Conservation (phyloP, 30 jellyfish, hydroid and myxozoan species). For the Cassiopea xamachana region DNA sequence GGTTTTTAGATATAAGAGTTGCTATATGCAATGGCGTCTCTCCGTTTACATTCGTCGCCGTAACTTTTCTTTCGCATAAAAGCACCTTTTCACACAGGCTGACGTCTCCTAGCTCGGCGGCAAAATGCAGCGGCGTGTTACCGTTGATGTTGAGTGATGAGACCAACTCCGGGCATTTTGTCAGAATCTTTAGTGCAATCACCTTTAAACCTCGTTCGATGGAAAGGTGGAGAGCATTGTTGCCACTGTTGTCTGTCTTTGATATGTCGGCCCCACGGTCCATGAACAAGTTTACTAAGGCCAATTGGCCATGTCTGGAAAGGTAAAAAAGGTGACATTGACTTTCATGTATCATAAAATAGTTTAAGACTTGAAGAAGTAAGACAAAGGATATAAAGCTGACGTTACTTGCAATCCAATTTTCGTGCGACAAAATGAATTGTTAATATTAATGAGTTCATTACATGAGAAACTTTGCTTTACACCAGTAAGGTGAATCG, state of each 20-base stretch:
- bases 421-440: too few relatives aligned
- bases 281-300: constrained; percentile 9
- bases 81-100: constrained; percentile 47
- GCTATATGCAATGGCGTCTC: constrained; percentile 73
- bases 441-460: too few relatives aligned
- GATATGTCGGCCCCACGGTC: constrained; percentile 16
- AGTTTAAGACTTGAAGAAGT: too few relatives aligned
- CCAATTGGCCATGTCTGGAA: constrained; percentile 10
- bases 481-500: too few relatives aligned
- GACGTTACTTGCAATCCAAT: too few relatives aligned
- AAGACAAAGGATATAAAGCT: too few relatives aligned
- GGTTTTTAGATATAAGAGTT: constrained; percentile 10
- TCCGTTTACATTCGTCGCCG: constrained; percentile 31
- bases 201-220: constrained; percentile 15
- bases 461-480: too few relatives aligned
- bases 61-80: neutral
- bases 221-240: constrained; percentile 37
- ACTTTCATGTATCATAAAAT: too few relatives aligned
- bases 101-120: constrained; percentile 59
- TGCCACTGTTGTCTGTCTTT: constrained; percentile 16
- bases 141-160: constrained; percentile 44
- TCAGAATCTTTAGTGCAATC: constrained; percentile 11
- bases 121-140: constrained; percentile 69
- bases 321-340: neutral
- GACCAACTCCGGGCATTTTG: constrained; percentile 8